Percentiles rank a stretch among this genome's conserved stretches.
Evolutionary conservation across 2,888 invertebrate genomes (phyloP).

Genomic region (Drosophila flavopinicola): DNA sequence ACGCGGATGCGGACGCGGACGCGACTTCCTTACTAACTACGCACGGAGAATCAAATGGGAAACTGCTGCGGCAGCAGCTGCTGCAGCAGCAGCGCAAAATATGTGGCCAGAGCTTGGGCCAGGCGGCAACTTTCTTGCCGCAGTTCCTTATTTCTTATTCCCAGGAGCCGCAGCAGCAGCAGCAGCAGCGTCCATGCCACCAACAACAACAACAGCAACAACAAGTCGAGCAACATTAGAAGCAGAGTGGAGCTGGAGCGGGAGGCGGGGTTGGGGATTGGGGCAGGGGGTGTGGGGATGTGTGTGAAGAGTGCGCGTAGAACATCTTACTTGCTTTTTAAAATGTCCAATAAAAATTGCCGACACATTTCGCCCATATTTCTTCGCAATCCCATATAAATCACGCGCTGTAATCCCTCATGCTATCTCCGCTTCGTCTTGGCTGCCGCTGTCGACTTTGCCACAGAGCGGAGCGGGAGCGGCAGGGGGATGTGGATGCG

Average conservation of each 20-base stretch:
- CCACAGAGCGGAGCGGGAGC: conserved; percentile 37
- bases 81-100: conserved; percentile 64
- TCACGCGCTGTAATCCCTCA: conserved; percentile 85
- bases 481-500: not conserved
- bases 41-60: conserved; percentile 78
- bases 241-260: conserved; percentile 16
- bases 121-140: conserved; percentile 67
- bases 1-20: conserved; percentile 54
- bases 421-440: conserved; percentile 83
- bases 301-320: conserved; percentile 66
- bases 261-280: conserved; percentile 7
- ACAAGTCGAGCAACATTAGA: conserved; percentile 52
- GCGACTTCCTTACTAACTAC: conserved; percentile 81
- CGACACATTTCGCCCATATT: conserved; percentile 85
- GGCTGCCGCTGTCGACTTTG: conserved; percentile 59
- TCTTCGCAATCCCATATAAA: conserved; percentile 85
- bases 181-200: conserved; percentile 26
- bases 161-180: conserved; percentile 68
- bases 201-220: conserved; percentile 28
- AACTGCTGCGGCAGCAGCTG: conserved; percentile 72
- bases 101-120: conserved; percentile 35
- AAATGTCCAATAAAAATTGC: conserved; percentile 85
- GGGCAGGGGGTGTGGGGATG: not conserved
- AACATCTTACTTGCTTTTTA: conserved; percentile 85
- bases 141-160: conserved; percentile 79